phyloP scores from a whole-genome alignment of 1,140 invertebrate genomes.

The Euwallacea similis region DNA sequence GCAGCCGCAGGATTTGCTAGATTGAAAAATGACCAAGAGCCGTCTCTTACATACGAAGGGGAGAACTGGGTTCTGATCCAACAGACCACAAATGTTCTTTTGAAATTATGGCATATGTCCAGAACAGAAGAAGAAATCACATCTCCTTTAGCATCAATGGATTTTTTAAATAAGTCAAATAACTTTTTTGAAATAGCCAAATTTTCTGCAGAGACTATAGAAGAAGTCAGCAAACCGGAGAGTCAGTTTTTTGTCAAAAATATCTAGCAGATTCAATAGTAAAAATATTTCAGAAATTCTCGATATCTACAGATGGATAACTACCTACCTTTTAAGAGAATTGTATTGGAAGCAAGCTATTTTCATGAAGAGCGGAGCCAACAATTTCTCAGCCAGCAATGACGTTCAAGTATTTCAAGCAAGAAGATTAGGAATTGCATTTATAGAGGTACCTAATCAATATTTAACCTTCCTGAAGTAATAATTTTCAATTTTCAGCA shows the following conservation, averaged over 20 bases:
- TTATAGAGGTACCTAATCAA: constrained; percentile 54
- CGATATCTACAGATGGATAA: constrained; percentile 75
- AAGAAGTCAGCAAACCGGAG: too few relatives aligned
- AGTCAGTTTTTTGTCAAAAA: too few relatives aligned
- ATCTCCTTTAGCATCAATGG: constrained; percentile 65
- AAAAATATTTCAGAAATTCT: neutral
- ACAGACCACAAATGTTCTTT: constrained; percentile 89
- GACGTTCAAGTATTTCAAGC: constrained; percentile 83
- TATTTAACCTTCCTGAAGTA: too few relatives aligned
- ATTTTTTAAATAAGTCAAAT: constrained; percentile 57
- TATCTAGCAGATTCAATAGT: too few relatives aligned
- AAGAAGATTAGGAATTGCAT: constrained; percentile 72
- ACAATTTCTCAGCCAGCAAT: constrained; percentile 74
- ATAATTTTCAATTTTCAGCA: constrained; percentile 59
- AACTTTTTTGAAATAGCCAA: too few relatives aligned
- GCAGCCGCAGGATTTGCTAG: constrained; percentile 74
- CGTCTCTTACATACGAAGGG: constrained; percentile 92
- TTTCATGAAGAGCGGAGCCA: constrained; percentile 59
- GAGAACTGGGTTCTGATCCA: constrained; percentile 94
- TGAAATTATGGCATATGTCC: constrained; percentile 64
- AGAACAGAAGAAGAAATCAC: constrained; percentile 53
- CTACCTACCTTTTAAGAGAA: constrained; percentile 74
- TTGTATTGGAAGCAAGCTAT: constrained; percentile 66
- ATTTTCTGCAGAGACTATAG: too few relatives aligned
- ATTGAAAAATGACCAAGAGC: constrained; percentile 85